Evolutionary conservation across 2,888 invertebrate genomes (phyloP).

Genomic region (Tenthredo scrophulariae): DNA sequence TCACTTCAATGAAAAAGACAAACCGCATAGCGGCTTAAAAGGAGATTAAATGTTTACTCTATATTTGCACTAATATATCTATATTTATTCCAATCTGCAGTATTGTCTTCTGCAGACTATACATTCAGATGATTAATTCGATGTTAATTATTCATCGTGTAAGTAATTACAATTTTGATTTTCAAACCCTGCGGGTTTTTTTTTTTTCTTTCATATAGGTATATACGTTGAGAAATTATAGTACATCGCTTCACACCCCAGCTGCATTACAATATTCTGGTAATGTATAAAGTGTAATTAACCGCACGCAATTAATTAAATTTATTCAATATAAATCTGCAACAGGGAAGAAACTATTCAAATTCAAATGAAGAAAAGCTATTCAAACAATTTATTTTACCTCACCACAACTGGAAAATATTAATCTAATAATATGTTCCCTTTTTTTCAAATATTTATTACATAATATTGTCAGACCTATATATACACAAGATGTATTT

Average conservation of each 20-base stretch:
- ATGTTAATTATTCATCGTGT: constrained; percentile 4
- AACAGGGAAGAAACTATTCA: not conserved
- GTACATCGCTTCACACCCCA: not conserved
- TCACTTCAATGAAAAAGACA: constrained; percentile 2
- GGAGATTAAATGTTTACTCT: constrained; percentile 5
- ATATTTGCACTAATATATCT: constrained; percentile 4
- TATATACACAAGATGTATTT: constrained; percentile 52
- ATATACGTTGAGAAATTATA: not conserved
- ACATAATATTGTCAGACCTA: constrained; percentile 16
- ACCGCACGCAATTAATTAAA: not conserved
- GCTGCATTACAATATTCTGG: not conserved
- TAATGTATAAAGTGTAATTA: not conserved
- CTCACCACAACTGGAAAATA: not conserved
- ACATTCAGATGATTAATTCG: constrained; percentile 4
- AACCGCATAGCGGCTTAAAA: not conserved
- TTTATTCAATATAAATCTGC: not conserved
- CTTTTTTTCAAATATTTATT: not conserved
- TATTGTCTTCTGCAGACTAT: constrained; percentile 3
- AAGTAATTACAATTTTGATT: not conserved
- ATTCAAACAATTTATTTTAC: not conserved
- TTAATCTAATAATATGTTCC: not conserved
- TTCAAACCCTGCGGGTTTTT: not conserved
- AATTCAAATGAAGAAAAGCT: not conserved
- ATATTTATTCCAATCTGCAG: not conserved
- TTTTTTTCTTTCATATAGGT: too few species aligned